Conservation (phyloP, 2,888 invertebrate species). For the Tetragonisca angustula region DNA sequence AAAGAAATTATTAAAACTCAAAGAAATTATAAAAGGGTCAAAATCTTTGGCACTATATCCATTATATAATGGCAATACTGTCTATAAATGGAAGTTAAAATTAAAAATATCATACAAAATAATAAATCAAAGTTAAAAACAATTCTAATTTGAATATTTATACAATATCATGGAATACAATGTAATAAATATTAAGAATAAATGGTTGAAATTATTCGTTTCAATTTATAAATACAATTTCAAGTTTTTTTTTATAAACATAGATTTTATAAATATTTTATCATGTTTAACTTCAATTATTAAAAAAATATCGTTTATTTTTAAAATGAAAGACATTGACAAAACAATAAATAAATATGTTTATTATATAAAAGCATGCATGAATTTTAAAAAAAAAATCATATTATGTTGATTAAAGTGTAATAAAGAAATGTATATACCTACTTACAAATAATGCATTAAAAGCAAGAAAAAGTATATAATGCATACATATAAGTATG, state of each 20-base stretch:
- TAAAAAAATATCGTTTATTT: constrained; percentile 7
- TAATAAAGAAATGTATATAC: constrained; percentile 26
- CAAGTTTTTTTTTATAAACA: constrained; percentile 15
- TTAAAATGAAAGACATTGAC: constrained; percentile 14
- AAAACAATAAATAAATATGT: constrained; percentile 32
- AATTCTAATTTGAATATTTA: constrained; percentile 16
- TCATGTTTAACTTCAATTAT: constrained; percentile 22
- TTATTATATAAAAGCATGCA: constrained; percentile 31
- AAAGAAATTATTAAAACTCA: neutral
- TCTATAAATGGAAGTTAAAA: constrained; percentile 14
- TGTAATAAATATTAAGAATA: neutral
- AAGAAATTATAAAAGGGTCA: constrained; percentile 9
- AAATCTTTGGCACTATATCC: neutral
- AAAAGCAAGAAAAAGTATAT: constrained; percentile 24
- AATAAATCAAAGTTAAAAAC: neutral
- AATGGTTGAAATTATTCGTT: neutral
- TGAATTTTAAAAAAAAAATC: constrained; percentile 7
- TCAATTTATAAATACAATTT: neutral
- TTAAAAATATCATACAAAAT: neutral
- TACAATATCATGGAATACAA: neutral
- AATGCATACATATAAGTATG: neutral
- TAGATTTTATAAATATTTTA: constrained; percentile 12
- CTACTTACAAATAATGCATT: constrained; percentile 28
- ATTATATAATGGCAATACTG: constrained; percentile 39
- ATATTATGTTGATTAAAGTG: neutral